Percentiles rank a stretch among this genome's conserved stretches.
phyloP scores from a whole-genome alignment of 2,113 vertebrate genomes.

The Halichoeres trimaculatus region DNA sequence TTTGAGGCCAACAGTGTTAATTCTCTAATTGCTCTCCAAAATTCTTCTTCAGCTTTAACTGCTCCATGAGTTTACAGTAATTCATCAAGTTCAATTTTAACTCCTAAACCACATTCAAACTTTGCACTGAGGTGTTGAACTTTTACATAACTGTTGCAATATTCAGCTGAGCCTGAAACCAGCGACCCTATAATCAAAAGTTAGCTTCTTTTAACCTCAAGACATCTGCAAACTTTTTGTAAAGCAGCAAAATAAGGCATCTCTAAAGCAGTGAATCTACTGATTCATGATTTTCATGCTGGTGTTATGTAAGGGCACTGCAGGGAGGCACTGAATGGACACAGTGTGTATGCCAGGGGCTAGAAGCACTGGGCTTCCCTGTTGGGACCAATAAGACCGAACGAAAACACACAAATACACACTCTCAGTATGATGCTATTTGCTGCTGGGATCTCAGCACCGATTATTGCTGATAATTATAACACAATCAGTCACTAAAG shows the following conservation, averaged over 20 bases:
- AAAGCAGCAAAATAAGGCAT: slow-evolving; percentile 3
- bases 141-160: neutral
- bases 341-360: slow-evolving; percentile 30
- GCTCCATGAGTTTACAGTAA: no score
- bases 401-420: slow-evolving; percentile 25
- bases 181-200: neutral
- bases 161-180: neutral
- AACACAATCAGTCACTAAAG: neutral
- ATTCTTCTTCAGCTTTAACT: neutral
- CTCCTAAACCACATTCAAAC: neutral
- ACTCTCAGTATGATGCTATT: neutral
- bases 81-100: neutral
- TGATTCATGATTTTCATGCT: slow-evolving; percentile 36
- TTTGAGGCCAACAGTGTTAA: no score
- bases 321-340: slow-evolving; percentile 22
- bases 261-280: slow-evolving; percentile 31
- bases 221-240: neutral
- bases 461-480: neutral
- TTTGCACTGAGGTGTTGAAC: neutral
- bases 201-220: neutral
- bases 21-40: no score
- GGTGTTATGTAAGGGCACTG: slow-evolving; percentile 31
- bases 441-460: neutral
- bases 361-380: slow-evolving; percentile 13
- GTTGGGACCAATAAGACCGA: slow-evolving; percentile 4